A percentile compares a stretch with the other conserved stretches of the same genome.
phyloP scores from a whole-genome alignment of 2,113 vertebrate species.

The Fulica atra region DNA sequence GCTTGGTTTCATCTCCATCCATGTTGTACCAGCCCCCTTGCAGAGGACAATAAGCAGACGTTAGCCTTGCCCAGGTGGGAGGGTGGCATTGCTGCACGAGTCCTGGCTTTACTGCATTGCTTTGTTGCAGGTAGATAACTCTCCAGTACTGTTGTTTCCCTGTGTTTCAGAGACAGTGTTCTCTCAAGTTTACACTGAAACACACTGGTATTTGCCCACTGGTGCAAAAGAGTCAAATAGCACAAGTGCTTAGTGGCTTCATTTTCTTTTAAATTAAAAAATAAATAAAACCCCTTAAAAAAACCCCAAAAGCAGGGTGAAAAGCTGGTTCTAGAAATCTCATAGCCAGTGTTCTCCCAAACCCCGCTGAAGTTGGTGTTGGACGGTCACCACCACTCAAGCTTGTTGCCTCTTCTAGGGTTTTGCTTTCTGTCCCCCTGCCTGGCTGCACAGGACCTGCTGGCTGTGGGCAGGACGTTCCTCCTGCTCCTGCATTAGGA shows the following conservation, averaged over 20 bases:
- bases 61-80: not conserved
- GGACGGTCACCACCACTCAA: not conserved
- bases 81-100: not conserved
- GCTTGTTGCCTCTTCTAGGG: not conserved
- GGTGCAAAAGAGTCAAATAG: not conserved
- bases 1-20: not conserved
- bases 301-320: not conserved
- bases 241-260: not conserved
- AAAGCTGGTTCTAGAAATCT: not conserved
- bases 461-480: not conserved
- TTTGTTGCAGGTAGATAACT: not conserved
- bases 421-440: not conserved
- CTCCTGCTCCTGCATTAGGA: rapidly evolving
- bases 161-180: not conserved
- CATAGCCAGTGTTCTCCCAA: not conserved
- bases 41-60: not conserved
- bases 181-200: not conserved
- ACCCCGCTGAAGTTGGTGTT: not conserved
- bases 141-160: not conserved
- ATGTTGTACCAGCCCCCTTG: not conserved
- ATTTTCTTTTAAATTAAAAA: not conserved
- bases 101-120: not conserved
- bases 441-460: not conserved
- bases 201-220: not conserved
- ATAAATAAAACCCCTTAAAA: not conserved